phyloP scores from a whole-genome alignment of 2,888 invertebrate genomes.

The Meteorus cinctellus region DNA sequence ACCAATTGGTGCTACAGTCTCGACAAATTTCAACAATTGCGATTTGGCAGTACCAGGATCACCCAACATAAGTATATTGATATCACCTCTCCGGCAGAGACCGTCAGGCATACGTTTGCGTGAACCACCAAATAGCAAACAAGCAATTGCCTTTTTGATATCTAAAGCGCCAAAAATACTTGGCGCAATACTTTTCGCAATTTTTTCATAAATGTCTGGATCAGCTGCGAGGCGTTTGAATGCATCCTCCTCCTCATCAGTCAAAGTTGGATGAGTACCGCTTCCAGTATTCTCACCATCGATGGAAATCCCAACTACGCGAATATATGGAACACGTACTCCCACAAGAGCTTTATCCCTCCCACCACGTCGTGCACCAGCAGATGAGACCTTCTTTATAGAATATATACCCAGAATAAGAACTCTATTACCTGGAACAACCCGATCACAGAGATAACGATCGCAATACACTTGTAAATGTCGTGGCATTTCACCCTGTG shows the following conservation, averaged over 20 bases:
- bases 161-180: constrained; percentile 96
- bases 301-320: constrained; percentile 93
- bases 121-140: constrained; percentile 94
- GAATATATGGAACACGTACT: constrained; percentile 94
- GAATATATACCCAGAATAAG: constrained; percentile 96
- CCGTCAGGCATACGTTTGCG: constrained; percentile 95
- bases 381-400: constrained; percentile 88
- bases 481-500: constrained; percentile 98
- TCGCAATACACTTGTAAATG: constrained; percentile 97
- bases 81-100: constrained; percentile 95
- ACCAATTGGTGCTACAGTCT: constrained; percentile 93
- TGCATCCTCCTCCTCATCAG: constrained; percentile 85
- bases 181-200: constrained; percentile 94
- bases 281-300: constrained; percentile 86
- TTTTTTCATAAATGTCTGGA: constrained; percentile 90
- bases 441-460: constrained; percentile 92
- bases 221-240: constrained; percentile 89
- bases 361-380: constrained; percentile 79
- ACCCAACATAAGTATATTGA: constrained; percentile 94
- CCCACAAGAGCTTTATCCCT: constrained; percentile 89
- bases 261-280: constrained; percentile 74
- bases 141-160: constrained; percentile 97
- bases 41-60: constrained; percentile 99
- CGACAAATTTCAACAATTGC: constrained; percentile 97
- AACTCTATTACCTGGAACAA: constrained; percentile 97